These are phyloP conservation scores for Leptatherina wallacei DNA, from an alignment of 2,797 vertebrate genomes.

Conservation along the genomic window DNA sequence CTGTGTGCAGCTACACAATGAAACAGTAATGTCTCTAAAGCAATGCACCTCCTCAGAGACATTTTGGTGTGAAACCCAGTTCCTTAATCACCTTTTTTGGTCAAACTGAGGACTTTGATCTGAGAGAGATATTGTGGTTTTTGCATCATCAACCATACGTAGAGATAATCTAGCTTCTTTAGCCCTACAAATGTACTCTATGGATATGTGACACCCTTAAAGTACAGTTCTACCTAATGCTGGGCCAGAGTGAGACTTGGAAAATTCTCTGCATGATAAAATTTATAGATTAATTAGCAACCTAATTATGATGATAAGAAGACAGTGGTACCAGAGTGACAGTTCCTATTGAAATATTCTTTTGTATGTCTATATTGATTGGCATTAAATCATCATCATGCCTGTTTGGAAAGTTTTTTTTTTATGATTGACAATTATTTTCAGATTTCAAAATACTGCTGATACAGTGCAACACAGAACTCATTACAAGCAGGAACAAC, in stretches of 20 bases:
- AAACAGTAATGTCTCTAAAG: constrained; percentile 1
- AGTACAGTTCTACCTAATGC: background rate
- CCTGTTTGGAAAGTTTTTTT: background rate
- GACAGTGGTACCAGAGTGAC: too few species aligned
- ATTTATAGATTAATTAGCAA: background rate
- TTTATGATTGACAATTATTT: too few species aligned
- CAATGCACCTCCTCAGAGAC: background rate
- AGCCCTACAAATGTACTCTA: background rate
- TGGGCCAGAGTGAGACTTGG: background rate
- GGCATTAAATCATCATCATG: background rate
- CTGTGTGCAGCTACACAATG: constrained; percentile 8
- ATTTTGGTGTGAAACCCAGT: background rate
- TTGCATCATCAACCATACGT: background rate
- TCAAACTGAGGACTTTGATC: constrained; percentile 4
- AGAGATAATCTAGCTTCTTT: background rate
- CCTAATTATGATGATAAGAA: background rate
- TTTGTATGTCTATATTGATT: background rate
- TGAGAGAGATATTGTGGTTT: constrained; percentile 4
- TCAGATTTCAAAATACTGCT: too few species aligned
- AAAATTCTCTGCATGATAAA: background rate
- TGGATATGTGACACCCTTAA: background rate
- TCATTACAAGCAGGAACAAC: too few species aligned
- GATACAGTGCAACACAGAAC: too few species aligned
- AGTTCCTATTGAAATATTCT: too few species aligned
- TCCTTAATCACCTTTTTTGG: constrained; percentile 5